Evolutionary conservation across 2,113 vertebrate species (phyloP).

Genomic region (Camelus bactrianus): DNA sequence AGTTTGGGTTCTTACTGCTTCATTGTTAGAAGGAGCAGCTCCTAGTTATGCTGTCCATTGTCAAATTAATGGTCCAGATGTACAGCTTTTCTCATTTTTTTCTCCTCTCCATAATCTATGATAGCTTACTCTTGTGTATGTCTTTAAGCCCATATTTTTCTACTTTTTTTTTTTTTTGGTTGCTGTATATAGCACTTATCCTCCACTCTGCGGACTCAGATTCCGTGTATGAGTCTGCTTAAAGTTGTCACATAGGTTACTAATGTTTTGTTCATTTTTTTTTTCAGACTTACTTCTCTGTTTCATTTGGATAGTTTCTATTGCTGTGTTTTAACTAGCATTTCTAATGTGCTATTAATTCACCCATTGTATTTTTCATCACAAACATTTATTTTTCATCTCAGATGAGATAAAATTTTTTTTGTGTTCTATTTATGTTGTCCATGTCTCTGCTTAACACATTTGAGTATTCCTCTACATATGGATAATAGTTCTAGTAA

Average conservation of each 20-base stretch:
- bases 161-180: neutral
- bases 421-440: conserved; percentile 12
- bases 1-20: neutral
- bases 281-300: neutral
- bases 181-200: neutral
- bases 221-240: neutral
- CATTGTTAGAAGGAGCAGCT: neutral
- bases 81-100: neutral
- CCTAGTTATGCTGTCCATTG: neutral
- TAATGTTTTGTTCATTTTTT: neutral
- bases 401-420: neutral
- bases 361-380: neutral
- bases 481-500: neutral
- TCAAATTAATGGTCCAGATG: neutral
- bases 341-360: neutral
- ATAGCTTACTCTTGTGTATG: neutral
- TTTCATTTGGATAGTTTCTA: conserved; percentile 23
- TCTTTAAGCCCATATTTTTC: neutral
- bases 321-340: neutral
- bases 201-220: neutral
- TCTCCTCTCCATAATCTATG: neutral
- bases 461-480: neutral
- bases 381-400: neutral
- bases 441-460: neutral
- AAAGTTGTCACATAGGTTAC: neutral